Base-by-base conservation (phyloP, 2,113 vertebrate genomes). In the Prionailurus viverrinus region DNA sequence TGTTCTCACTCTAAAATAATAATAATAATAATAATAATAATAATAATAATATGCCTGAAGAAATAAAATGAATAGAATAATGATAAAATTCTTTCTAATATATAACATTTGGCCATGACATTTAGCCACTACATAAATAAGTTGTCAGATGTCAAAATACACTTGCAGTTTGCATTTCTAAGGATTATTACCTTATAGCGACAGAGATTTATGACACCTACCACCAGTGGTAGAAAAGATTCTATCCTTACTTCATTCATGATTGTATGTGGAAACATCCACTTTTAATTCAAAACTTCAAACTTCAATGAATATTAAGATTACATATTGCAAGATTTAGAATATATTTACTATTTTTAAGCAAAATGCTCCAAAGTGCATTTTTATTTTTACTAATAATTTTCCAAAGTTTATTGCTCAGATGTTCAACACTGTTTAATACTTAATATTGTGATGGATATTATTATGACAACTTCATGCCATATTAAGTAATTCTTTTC, bases 321-420 rank as follows among this genome's bases (percentile, higher is more conserved):
- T 66, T 85, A 53, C 6, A 16, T 58, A 79, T 25, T 55, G 41
- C 27, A 69, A 94, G 19, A 82, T 76, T 95, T 89, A 91, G n/a
- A 73, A 65, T 58, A 5, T 45, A 63, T 80, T 79, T 91, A 93
- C 82, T 83, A 73, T 63, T 93, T 48, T 85, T 3, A 23, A 66
- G 76, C 31, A 81, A 94, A 68, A 81, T 94, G 6, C 2, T 63
- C 83, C 79, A 68, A 76, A 69, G 39, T 91, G 7, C 19, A 84
- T 88, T 96, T 95, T 85, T 13, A 63, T 65, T 73, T 95, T 96
- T 74, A 18, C 10, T 45, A 96, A 36, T 51, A 15, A 9, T n/a
- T 41, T 91, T 93, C 25, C 9, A 23, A 93, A 88, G 15, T n/a
- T 36, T 85, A 23, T 19, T 18, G 5, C 19, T 41, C 27, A 93